Evolutionary conservation across 2,888 invertebrate species (phyloP).

Genomic region (Aphodius granarius): DNA sequence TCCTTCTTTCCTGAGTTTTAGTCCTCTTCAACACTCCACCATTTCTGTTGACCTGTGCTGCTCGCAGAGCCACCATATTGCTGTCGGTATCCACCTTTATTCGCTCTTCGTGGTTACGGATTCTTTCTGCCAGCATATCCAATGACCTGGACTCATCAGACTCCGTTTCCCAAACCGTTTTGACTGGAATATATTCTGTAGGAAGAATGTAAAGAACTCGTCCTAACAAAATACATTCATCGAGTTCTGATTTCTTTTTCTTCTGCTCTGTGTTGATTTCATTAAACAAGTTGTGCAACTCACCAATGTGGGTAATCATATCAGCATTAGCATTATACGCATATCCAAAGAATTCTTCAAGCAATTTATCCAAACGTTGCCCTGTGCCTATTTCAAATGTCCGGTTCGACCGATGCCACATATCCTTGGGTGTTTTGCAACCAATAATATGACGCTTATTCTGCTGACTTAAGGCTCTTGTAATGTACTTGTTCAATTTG

Average conservation of each 20-base stretch:
- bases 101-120: background rate
- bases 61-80: conserved; percentile 2
- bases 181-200: background rate
- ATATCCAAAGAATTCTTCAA: background rate
- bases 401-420: background rate
- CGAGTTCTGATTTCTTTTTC: background rate
- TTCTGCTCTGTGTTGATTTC: background rate
- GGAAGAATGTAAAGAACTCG: background rate
- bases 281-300: background rate
- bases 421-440: too few species aligned
- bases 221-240: background rate
- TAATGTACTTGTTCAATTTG: too few species aligned
- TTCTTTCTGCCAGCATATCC: background rate
- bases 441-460: too few species aligned
- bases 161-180: background rate
- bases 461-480: too few species aligned
- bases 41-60: background rate
- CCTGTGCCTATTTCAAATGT: background rate
- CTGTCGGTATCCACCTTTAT: background rate
- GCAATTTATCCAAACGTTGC: background rate
- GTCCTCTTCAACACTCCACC: background rate
- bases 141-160: conserved; percentile 1
- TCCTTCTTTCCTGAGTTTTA: background rate
- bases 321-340: background rate
- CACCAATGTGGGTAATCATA: too few species aligned